Percentiles rank a stretch among this genome's conserved stretches.
These are phyloP conservation scores for Melieria picta DNA, from an alignment of 2,888 invertebrate species.

Conservation along the genomic window DNA sequence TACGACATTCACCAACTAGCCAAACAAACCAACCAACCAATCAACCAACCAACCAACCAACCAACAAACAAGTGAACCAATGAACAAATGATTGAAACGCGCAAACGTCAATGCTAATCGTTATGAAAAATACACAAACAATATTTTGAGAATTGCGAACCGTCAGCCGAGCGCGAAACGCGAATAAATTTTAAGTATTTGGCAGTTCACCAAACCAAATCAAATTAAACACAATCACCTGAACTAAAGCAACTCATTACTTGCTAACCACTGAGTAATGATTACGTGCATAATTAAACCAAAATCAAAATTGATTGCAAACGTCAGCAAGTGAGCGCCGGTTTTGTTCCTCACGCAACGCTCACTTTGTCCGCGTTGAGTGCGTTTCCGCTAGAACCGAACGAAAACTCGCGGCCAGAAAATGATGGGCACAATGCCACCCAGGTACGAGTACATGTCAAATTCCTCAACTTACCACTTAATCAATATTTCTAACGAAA, in stretches of 20 bases:
- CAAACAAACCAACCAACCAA: constrained; percentile 36
- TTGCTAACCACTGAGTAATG: constrained; percentile 26
- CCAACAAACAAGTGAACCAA: constrained; percentile 23
- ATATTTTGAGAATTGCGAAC: no score
- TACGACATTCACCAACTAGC: constrained; percentile 67
- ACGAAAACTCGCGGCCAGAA: constrained; percentile 61
- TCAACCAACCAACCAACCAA: constrained; percentile 29
- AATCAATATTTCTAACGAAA: neutral
- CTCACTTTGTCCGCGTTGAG: no score
- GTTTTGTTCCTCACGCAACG: no score
- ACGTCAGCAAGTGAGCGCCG: no score
- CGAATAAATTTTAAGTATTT: neutral
- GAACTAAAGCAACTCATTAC: constrained; percentile 35
- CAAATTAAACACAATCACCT: constrained; percentile 21
- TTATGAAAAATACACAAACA: no score
- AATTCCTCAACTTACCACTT: neutral
- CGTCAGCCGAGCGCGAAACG: neutral
- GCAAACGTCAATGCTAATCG: no score
- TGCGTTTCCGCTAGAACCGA: no score
- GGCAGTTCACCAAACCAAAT: constrained; percentile 7
- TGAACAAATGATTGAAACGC: no score
- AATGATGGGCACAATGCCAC: constrained; percentile 68
- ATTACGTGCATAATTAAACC: constrained; percentile 34
- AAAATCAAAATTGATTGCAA: neutral
- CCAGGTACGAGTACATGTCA: constrained; percentile 62